Percentiles rank a stretch among this genome's conserved stretches.
Conservation (phyloP, 2,113 vertebrate species). For the Pygoscelis antarcticus region DNA sequence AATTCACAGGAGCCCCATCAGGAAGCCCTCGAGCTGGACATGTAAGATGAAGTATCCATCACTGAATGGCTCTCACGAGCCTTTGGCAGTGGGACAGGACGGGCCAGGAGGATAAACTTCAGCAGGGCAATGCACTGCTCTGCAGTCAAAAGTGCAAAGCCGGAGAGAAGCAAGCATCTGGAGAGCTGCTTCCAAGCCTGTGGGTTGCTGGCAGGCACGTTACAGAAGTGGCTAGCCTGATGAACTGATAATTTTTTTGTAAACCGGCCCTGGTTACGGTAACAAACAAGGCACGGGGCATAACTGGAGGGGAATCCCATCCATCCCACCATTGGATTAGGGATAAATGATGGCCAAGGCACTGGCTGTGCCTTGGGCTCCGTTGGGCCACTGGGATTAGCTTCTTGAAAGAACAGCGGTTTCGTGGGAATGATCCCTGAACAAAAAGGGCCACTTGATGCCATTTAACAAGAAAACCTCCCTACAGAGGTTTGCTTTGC, state of each 20-base stretch:
- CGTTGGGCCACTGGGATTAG: rapidly evolving
- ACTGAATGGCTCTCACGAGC: rapidly evolving
- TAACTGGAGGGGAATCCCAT: neutral
- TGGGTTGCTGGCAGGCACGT: neutral
- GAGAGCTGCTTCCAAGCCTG: neutral
- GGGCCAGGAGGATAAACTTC: neutral
- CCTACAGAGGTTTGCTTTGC: neutral
- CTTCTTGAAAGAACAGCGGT: neutral
- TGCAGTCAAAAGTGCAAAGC: neutral
- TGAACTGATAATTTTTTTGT: neutral
- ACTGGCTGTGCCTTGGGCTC: neutral
- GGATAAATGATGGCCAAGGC: neutral
- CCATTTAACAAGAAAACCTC: neutral
- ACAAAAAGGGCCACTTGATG: neutral
- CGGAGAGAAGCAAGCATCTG: neutral
- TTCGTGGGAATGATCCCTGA: rapidly evolving
- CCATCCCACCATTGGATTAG: rapidly evolving
- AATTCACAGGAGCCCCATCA: neutral
- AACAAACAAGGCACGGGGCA: neutral
- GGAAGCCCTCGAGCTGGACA: neutral
- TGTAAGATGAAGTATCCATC: neutral
- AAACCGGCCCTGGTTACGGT: neutral
- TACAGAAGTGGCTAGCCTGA: neutral
- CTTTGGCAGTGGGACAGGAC: neutral
- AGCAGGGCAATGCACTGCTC: neutral